phyloP scores from a whole-genome alignment of 2,113 vertebrate genomes.

The Rattus rattus region DNA sequence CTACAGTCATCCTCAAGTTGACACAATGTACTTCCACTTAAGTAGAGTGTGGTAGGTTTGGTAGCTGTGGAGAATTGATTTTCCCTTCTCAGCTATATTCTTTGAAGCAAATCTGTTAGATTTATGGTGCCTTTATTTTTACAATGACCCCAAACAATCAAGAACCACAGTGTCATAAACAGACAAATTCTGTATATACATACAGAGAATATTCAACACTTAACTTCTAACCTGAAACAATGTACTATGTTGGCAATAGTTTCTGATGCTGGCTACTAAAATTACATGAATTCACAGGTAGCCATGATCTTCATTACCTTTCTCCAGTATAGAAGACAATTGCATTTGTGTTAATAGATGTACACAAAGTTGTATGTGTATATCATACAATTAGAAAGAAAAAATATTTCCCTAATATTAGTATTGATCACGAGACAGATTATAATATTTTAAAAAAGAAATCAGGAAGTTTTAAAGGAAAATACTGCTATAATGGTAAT shows the following conservation, averaged over 20 bases:
- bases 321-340: not conserved
- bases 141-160: not conserved
- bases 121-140: not conserved
- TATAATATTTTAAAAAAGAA: not conserved
- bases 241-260: not conserved
- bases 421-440: not conserved
- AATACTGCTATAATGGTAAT: not conserved
- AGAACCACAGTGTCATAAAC: not conserved
- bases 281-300: not conserved
- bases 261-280: not conserved
- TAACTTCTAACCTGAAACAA: not conserved
- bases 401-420: not conserved
- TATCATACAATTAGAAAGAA: not conserved
- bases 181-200: not conserved
- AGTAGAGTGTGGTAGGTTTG: not conserved
- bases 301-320: not conserved
- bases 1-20: not conserved
- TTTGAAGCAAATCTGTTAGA: not conserved
- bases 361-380: not conserved
- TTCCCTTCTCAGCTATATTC: not conserved
- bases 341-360: not conserved
- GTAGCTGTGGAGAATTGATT: too few species aligned
- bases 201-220: not conserved
- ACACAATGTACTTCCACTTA: conserved; percentile 12
- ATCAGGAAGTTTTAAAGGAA: not conserved